These are phyloP conservation scores for Hemistola chrysoprasaria DNA, from an alignment of 2,888 invertebrate genomes.

Conservation along the genomic window DNA sequence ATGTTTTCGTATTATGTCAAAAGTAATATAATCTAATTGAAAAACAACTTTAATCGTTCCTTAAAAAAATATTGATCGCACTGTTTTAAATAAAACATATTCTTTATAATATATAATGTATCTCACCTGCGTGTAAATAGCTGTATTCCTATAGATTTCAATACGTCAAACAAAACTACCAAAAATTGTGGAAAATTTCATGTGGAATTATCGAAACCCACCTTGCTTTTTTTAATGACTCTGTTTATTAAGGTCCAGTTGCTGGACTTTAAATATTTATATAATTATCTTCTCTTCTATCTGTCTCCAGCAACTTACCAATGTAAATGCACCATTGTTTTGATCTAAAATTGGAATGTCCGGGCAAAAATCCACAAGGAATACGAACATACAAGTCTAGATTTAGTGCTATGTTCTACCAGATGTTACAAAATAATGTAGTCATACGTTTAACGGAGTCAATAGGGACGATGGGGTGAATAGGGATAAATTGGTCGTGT, in stretches of 20 bases:
- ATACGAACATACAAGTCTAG: too few relatives aligned
- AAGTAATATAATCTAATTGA: too few relatives aligned
- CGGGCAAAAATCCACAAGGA: too few relatives aligned
- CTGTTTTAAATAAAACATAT: conserved; percentile 1
- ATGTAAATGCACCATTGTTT: conserved; percentile 21
- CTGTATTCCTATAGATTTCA: conserved; percentile 3
- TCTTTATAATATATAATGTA: conserved; percentile 4
- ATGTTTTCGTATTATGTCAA: too few relatives aligned
- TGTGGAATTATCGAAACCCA: conserved; percentile 10
- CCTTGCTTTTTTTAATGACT: conserved; percentile 21
- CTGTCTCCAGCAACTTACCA: conserved; percentile 14
- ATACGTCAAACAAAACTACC: background rate
- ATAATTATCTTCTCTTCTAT: background rate
- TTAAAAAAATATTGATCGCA: conserved; percentile 10
- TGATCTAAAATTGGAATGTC: too few relatives aligned
- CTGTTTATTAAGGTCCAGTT: conserved; percentile 18
- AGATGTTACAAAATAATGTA: too few relatives aligned
- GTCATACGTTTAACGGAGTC: too few relatives aligned
- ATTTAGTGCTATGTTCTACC: too few relatives aligned
- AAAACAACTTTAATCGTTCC: too few relatives aligned
- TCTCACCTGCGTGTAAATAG: conserved; percentile 17
- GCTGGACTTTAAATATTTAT: conserved; percentile 10
- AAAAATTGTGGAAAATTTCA: background rate
- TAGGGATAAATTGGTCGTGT: too few relatives aligned
- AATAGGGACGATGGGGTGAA: too few relatives aligned